Evolutionary conservation across 92 coral and sea anemone species (phyloP).

Genomic region (Porites lobata): DNA sequence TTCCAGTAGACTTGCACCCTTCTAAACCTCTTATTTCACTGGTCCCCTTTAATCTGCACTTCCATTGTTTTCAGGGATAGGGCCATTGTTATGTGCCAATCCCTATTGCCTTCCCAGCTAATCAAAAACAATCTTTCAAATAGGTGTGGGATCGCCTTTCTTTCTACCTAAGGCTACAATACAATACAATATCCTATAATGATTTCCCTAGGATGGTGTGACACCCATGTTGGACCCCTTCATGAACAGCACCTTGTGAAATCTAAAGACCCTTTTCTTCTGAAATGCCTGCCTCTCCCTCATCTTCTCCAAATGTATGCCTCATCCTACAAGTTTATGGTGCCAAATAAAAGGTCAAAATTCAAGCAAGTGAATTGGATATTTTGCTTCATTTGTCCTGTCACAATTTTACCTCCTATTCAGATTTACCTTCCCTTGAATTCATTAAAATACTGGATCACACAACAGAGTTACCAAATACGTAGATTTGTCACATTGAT

Average conservation of each 20-base stretch:
- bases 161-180: slow-evolving; percentile 2
- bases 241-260: slow-evolving; percentile 4
- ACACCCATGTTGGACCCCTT: not conserved
- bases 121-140: too few species aligned
- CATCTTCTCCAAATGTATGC: slow-evolving; percentile 20
- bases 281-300: not conserved
- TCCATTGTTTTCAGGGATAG: too few species aligned
- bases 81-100: slow-evolving; percentile 19
- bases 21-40: too few species aligned
- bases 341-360: slow-evolving; percentile 6
- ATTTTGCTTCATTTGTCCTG: not conserved
- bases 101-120: too few species aligned
- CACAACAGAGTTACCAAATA: not conserved
- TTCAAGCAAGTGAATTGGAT: slow-evolving; percentile 19
- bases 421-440: not conserved
- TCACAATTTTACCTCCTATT: not conserved
- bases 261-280: not conserved
- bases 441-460: not conserved
- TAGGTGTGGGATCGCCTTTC: too few species aligned
- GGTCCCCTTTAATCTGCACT: too few species aligned
- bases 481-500: slow-evolving; percentile 7
- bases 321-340: slow-evolving; percentile 9
- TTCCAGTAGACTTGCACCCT: not conserved
- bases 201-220: too few species aligned
- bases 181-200: not conserved